Base-by-base conservation (phyloP, 2,113 vertebrate species). In the Hemiscyllium ocellatum region DNA sequence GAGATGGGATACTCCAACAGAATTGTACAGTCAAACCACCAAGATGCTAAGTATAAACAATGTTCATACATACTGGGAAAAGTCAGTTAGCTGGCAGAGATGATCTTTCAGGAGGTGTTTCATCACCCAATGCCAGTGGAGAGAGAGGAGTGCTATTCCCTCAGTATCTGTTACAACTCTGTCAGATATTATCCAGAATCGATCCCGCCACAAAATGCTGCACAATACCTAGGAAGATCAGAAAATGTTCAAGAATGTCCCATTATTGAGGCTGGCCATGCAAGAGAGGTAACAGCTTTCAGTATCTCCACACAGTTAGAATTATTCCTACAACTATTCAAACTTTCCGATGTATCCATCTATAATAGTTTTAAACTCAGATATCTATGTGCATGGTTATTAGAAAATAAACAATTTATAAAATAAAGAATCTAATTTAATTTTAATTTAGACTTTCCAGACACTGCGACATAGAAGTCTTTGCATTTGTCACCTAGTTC, bases 101-200 rank as follows among this genome's bases (percentile, higher is more conserved):
- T 98, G 97, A 68, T 97, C 97, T 72, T 96, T 96, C 95, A 99
- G 97, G 12, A 99, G 97, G 96, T 99, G 98, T 89, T 99, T 99
- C 96, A 98, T 98, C 95, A 99, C 98, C 99, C 99, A 99, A 96
- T 99, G 98, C 99, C 99, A 99, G 97, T 99, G 99, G 95, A 99
- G 97, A 1, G 99, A 98, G 37, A 99, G 97, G 87, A 99, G 97
- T 0, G 98, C 97, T 95, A 99, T 96, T 33, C 98, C 98, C 1
- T 97, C 95, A 0, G 97, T 96, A 96, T 99, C 99, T 0, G 98
- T 97, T 0, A 97, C 97, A 96, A 99, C 96, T 0, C 96, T 96
- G 96, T 98, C 98, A 89, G 98, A 98, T 52, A 97, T 96, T 0
- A 97, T 96, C 98, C 99, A 99, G 97, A 99, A 98, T 12, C 98